Conservation (phyloP, 2,888 invertebrate genomes). For the Thera britannica region DNA sequence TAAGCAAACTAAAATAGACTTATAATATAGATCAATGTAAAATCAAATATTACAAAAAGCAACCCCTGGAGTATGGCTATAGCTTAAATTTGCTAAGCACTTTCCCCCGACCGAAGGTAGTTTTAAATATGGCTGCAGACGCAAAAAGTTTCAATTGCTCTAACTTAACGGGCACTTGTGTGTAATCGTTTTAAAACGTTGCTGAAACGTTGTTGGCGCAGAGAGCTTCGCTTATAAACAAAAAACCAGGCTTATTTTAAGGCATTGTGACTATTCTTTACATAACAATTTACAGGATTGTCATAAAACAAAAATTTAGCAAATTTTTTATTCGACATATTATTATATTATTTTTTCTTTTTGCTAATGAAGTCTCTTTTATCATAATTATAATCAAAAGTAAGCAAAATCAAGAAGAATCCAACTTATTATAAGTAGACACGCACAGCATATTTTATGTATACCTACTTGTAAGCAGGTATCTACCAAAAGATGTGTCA, state of each 20-base stretch:
- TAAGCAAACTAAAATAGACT: no score
- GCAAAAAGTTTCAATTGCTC: conserved; percentile 68
- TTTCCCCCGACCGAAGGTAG: conserved; percentile 19
- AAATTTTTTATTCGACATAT: no score
- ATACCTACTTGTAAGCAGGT: background rate
- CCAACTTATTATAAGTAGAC: no score
- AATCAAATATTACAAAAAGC: background rate
- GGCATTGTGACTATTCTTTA: background rate
- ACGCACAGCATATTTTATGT: background rate
- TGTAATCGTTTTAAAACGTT: conserved; percentile 55
- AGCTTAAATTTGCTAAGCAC: conserved; percentile 8
- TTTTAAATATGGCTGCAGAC: conserved; percentile 63
- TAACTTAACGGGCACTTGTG: conserved; percentile 55
- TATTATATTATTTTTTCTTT: no score
- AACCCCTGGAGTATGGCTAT: background rate
- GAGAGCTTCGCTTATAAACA: conserved; percentile 16
- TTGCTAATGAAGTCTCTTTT: no score
- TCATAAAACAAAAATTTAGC: no score
- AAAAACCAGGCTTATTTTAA: background rate
- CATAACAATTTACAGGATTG: no score
- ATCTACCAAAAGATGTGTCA: conserved; percentile 7
- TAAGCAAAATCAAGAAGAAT: no score
- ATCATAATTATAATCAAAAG: no score
- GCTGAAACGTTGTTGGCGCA: conserved; percentile 41
- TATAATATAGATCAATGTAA: no score